These are phyloP conservation scores for Netelia melanura DNA, from an alignment of 2,888 invertebrate genomes.

Conservation along the genomic window DNA sequence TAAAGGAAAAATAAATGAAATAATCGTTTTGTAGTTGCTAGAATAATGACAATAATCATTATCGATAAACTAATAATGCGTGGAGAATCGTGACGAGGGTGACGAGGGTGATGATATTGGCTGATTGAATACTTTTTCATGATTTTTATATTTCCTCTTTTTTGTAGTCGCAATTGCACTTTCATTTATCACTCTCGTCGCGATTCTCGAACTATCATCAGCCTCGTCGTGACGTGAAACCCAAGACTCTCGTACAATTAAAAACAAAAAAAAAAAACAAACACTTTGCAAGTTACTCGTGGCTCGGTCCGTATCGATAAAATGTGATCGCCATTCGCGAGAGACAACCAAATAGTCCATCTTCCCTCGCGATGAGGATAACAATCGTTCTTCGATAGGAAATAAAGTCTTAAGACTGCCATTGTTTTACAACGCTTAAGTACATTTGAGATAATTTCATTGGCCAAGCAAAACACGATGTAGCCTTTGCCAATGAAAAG, in stretches of 20 bases:
- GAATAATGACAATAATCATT: conserved; percentile 47
- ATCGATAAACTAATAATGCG: conserved; percentile 54
- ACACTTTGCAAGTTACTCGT: not conserved
- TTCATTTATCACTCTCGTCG: conserved; percentile 29
- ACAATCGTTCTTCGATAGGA: conserved; percentile 1
- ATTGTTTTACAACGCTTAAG: conserved; percentile 51
- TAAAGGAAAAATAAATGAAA: conserved; percentile 54
- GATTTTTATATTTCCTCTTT: not conserved
- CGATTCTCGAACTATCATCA: conserved; percentile 1
- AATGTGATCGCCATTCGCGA: conserved; percentile 11
- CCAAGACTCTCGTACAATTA: conserved; percentile 12
- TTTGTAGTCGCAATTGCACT: conserved; percentile 17
- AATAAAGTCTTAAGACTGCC: conserved; percentile 14
- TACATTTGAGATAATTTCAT: conserved; percentile 45
- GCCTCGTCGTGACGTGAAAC: conserved; percentile 34
- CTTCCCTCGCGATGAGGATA: not conserved
- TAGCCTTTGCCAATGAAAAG: not conserved
- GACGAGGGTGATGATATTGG: conserved; percentile 20
- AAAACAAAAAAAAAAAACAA: conserved; percentile 19
- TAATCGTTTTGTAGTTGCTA: conserved; percentile 55
- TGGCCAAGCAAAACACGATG: not conserved
- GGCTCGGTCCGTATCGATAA: conserved; percentile 11
- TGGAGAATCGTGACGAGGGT: conserved; percentile 33
- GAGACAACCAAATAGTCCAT: not conserved
- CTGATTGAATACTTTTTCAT: conserved; percentile 16